Conservation (phyloP, 2,797 vertebrate genomes). For the Astyanax mexicanus region DNA sequence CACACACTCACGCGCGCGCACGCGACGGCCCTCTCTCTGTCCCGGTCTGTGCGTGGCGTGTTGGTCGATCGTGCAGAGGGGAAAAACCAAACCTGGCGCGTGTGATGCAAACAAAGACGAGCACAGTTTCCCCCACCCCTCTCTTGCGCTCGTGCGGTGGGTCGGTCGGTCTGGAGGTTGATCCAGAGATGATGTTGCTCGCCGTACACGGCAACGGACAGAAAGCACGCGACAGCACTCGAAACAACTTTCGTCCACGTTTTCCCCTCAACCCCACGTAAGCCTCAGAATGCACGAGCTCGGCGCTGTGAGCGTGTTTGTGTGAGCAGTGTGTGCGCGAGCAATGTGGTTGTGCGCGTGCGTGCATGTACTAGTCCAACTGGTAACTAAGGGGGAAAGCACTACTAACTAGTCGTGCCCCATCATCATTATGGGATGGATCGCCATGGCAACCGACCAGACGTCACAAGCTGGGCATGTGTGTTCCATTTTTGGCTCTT, state of each 20-base stretch:
- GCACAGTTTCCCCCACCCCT: neutral
- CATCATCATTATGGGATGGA: slow-evolving; percentile 89
- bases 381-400: slow-evolving; percentile 72
- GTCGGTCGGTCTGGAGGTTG: neutral
- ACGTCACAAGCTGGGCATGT: slow-evolving; percentile 97
- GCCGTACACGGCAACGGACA: neutral
- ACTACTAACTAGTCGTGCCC: slow-evolving; percentile 81
- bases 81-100: neutral
- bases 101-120: slow-evolving; percentile 9
- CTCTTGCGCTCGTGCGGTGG: neutral
- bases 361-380: slow-evolving; percentile 70
- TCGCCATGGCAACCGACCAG: slow-evolving; percentile 97
- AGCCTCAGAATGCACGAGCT: neutral
- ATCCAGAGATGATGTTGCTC: slow-evolving; percentile 4
- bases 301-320: neutral
- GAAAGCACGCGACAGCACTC: neutral
- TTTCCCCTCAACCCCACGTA: neutral
- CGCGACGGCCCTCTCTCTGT: too few species aligned
- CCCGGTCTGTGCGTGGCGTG: neutral
- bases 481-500: slow-evolving; percentile 87
- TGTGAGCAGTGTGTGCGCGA: neutral
- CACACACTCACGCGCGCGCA: too few species aligned
- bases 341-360: too few species aligned
- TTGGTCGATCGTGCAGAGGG: neutral
- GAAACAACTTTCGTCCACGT: neutral